phyloP scores from a whole-genome alignment of 2,113 vertebrate species.

The Holacanthus passer region DNA sequence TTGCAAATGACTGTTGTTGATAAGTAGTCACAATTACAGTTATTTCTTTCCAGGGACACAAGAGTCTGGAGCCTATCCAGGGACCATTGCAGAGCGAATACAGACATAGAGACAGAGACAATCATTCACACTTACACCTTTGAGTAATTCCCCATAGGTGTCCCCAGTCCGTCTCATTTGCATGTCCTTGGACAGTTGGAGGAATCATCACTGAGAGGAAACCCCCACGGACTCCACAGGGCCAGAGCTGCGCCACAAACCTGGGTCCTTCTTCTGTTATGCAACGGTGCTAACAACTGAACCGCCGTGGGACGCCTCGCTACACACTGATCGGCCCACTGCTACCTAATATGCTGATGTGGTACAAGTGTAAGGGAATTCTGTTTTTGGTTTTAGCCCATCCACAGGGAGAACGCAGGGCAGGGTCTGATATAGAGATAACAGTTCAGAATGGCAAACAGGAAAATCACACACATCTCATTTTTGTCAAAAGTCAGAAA shows the following conservation, averaged over 20 bases:
- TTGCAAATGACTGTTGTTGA: neutral
- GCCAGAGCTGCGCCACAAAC: constrained; percentile 22
- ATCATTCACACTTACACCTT: constrained; percentile 42
- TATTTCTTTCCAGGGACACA: neutral
- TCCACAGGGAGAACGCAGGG: constrained; percentile 5
- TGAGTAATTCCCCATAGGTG: constrained; percentile 19
- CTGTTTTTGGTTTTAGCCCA: constrained; percentile 27
- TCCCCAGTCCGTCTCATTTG: constrained; percentile 30
- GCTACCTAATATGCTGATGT: constrained; percentile 20
- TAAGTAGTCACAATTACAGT: neutral
- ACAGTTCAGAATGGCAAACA: neutral
- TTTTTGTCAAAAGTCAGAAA: neutral
- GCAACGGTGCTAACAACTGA: constrained; percentile 24
- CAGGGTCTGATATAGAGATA: neutral
- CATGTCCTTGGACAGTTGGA: constrained; percentile 45
- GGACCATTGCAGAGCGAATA: constrained; percentile 21
- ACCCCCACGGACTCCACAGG: neutral
- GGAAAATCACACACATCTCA: neutral
- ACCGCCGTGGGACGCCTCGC: constrained; percentile 11
- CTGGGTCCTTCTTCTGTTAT: constrained; percentile 19
- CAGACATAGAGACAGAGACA: constrained; percentile 28
- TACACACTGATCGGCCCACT: neutral
- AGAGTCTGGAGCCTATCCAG: neutral
- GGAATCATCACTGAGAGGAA: constrained; percentile 23
- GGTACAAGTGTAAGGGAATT: constrained; percentile 26